Percentiles rank a stretch among this genome's conserved stretches.
Conservation (phyloP, 2,888 invertebrate genomes). For the Drosophila meridionalis region DNA sequence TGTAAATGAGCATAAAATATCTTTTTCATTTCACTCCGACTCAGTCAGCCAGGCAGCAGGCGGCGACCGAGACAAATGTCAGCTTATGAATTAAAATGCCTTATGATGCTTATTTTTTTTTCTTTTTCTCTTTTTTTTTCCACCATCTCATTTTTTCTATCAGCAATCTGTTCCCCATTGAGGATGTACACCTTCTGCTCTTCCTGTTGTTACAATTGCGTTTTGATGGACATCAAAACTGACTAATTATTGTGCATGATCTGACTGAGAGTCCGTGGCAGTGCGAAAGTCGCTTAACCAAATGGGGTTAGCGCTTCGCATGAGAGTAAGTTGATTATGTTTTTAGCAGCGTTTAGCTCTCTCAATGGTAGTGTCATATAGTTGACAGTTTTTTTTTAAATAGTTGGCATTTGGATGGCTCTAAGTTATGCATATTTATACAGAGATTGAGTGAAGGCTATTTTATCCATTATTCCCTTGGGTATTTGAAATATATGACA, state of each 20-base stretch:
- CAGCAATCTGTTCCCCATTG: conserved; percentile 34
- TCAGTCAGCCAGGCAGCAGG: conserved; percentile 52
- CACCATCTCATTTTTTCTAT: conserved; percentile 9
- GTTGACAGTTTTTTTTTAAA: background rate
- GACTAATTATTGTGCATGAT: conserved; percentile 56
- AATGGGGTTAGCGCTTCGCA: background rate
- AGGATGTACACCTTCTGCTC: background rate
- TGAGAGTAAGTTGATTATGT: background rate
- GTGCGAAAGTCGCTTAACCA: background rate
- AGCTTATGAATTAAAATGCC: conserved; percentile 83
- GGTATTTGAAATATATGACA: too few species aligned
- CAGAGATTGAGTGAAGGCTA: background rate
- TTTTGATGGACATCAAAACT: conserved; percentile 30
- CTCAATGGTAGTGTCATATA: background rate
- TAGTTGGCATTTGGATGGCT: background rate
- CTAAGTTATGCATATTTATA: background rate
- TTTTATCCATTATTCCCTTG: background rate
- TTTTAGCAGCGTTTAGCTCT: background rate
- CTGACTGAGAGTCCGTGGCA: background rate
- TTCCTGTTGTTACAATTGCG: conserved; percentile 2
- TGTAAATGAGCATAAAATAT: conserved; percentile 84
- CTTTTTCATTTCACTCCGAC: conserved; percentile 75
- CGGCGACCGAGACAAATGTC: conserved; percentile 79
- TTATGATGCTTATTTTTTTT: conserved; percentile 70
- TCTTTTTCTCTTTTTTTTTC: conserved; percentile 1